Percentiles rank a stretch among this genome's conserved stretches.
These are phyloP conservation scores for Tachina lurida DNA, from an alignment of 2,888 invertebrate species.

Conservation along the genomic window DNA sequence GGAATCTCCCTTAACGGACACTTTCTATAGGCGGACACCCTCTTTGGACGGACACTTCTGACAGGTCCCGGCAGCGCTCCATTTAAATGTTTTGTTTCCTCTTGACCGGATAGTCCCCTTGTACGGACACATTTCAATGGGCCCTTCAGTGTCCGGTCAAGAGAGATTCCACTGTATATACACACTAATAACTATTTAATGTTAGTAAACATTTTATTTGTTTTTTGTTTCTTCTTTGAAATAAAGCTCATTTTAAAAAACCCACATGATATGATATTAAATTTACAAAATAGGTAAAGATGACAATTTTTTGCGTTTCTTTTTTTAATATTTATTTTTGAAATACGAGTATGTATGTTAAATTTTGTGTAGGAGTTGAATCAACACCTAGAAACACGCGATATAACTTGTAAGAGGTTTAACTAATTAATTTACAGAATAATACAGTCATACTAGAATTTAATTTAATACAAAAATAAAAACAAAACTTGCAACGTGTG, in stretches of 20 bases:
- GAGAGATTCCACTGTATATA: too few relatives aligned
- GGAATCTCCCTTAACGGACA: too few relatives aligned
- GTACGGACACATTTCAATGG: too few relatives aligned
- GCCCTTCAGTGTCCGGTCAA: too few relatives aligned
- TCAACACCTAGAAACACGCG: neutral
- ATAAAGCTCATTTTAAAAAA: constrained; percentile 6
- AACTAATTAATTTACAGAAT: neutral
- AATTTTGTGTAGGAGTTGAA: constrained; percentile 3
- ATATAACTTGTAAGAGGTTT: neutral
- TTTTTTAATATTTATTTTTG: neutral
- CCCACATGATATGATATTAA: constrained; percentile 34
- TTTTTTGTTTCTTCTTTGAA: neutral
- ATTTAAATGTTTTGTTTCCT: too few relatives aligned
- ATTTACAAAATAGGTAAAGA: constrained; percentile 35
- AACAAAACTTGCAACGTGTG: too few relatives aligned
- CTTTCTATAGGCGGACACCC: too few relatives aligned
- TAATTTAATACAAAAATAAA: neutral
- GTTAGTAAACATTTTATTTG: neutral
- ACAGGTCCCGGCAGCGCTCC: too few relatives aligned
- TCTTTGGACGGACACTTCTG: too few relatives aligned
- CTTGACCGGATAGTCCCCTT: too few relatives aligned
- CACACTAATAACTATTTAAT: constrained; percentile 4
- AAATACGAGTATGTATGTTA: neutral
- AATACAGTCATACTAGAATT: neutral
- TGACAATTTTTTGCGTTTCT: constrained; percentile 1